A percentile compares a stretch with the other conserved stretches of the same genome.
phyloP scores from a whole-genome alignment of 2,113 vertebrate genomes.

The Plecturocebus donacophilus region DNA sequence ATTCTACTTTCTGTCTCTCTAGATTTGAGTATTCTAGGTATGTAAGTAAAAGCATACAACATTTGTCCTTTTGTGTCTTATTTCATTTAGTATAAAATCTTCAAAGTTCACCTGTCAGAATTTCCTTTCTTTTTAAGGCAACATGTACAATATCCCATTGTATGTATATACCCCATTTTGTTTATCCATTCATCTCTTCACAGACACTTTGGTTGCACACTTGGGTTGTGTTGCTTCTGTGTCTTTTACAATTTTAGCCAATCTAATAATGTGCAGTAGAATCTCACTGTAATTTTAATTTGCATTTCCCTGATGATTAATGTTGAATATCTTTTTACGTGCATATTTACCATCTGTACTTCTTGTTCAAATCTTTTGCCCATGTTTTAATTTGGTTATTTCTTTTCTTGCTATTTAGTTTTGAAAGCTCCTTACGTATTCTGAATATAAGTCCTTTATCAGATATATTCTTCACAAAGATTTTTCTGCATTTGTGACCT shows the following conservation, averaged over 20 bases:
- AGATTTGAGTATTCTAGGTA: neutral
- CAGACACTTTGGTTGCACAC: too few relatives aligned
- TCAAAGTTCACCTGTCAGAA: neutral
- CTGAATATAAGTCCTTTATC: neutral
- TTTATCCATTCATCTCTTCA: neutral
- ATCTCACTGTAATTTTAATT: neutral
- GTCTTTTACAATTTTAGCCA: neutral
- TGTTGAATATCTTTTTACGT: neutral
- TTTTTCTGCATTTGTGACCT: neutral
- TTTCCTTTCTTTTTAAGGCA: neutral
- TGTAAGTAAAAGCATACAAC: neutral
- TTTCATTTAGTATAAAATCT: neutral
- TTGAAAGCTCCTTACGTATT: neutral
- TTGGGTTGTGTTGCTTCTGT: neutral
- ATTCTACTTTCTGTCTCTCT: neutral
- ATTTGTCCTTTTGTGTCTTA: neutral
- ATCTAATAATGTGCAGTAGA: neutral
- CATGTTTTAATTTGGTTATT: neutral
- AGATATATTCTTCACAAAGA: neutral
- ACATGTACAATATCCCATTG: neutral
- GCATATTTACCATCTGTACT: neutral
- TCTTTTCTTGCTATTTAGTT: neutral
- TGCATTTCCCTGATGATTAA: neutral
- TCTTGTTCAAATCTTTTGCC: neutral
- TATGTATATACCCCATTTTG: neutral